Conservation (phyloP, 2,113 vertebrate species). For the Pagrus major region DNA sequence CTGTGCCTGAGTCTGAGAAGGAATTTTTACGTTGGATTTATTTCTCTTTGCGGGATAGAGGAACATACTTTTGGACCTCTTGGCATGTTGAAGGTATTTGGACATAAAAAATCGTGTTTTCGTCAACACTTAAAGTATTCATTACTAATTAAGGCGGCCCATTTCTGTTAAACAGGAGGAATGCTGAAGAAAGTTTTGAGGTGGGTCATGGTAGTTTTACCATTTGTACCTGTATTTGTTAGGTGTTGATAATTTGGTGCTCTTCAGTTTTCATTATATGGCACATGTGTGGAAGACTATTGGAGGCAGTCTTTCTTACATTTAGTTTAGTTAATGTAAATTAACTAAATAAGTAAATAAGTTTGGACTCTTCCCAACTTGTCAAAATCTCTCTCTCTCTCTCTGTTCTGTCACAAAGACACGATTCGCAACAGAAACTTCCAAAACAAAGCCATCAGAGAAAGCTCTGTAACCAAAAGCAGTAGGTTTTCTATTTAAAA, state of each 20-base stretch:
- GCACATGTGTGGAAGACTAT: neutral
- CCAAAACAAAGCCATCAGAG: neutral
- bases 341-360: too few relatives aligned
- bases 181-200: conserved; percentile 12
- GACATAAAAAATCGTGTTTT: neutral
- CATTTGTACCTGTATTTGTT: neutral
- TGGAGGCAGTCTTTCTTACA: neutral
- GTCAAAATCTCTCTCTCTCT: neutral
- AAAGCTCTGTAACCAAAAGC: neutral
- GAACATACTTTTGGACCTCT: neutral
- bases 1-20: neutral
- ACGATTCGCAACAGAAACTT: neutral
- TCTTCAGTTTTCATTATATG: neutral
- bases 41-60: conserved; percentile 13
- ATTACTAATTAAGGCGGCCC: neutral
- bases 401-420: neutral
- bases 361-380: neutral
- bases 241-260: neutral
- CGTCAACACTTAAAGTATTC: neutral
- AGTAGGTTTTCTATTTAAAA: conserved; percentile 21
- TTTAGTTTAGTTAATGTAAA: neutral
- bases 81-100: neutral
- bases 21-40: neutral
- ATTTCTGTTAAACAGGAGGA: neutral
- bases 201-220: conserved; percentile 42